Evolutionary conservation across 2,888 invertebrate species (phyloP), one percentile per base, ranked within the genome.

Genomic region (Epistrophella euchroma): DNA sequence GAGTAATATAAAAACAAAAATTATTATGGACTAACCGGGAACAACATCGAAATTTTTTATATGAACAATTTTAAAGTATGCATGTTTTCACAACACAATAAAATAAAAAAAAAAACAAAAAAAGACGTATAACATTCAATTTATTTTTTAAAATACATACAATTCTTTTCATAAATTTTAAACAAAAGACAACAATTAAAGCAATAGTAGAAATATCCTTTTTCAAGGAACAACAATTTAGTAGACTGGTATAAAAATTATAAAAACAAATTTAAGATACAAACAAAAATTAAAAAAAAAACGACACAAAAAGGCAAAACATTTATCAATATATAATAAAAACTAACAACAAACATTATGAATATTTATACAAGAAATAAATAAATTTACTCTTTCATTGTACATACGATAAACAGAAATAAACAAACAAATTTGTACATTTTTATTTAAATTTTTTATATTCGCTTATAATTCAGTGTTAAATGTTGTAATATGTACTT

Each of bases 101-200:
- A 43, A 17, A 80, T 17, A 22, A 9, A 52, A 73, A 15, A 9
- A 40, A 56, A 35, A 45, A 45, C 10, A 32, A 43, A 40, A 62
- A 52, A 62, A 17, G 15, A 62, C 22, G n/a, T n/a, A 60, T 35
- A 72, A 66, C 19, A 72, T 35, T 45, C 19, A n/a, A 11, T 64
- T 55, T 81, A 28, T 60, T 77, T 77, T 77, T 82, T 70, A 78
- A 88, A 88, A 78, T 84, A 55, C 84, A 90, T 89, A 89, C 89
- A 89, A 89, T 88, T 89, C 50, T 89, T 66, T 89, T 88, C 64
- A 88, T 81, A 58, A 86, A 88, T 88, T 86, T 88, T 86, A 73
- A 58, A 62, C 82, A 86, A 84, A 72, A 88, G 35, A 73, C 45
- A 64, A 76, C 62, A 77, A 86, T 72, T 68, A 74, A 81, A 82